phyloP scores from a whole-genome alignment of 2,113 vertebrate species.

The Geothlypis trichas region DNA sequence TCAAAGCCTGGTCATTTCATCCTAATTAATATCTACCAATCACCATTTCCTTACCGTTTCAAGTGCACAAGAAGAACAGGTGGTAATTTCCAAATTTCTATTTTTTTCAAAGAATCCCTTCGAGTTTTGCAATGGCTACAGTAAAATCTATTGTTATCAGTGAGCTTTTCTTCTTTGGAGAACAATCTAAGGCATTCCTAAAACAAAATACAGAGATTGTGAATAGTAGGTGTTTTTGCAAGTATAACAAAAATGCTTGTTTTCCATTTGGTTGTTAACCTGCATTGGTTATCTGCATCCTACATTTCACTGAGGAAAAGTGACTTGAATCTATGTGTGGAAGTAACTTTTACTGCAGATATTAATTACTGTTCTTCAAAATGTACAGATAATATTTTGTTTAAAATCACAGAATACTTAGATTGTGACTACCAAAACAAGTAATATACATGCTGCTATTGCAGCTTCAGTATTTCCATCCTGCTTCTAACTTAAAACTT shows the following conservation, averaged over 20 bases:
- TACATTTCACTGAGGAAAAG: neutral
- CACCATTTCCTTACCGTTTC: slow-evolving; percentile 82
- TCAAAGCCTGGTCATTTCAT: neutral
- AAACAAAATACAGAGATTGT: neutral
- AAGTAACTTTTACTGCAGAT: neutral
- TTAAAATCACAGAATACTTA: neutral
- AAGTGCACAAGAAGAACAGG: slow-evolving; percentile 94
- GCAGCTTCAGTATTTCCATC: neutral
- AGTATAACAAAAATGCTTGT: neutral
- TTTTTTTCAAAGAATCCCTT: slow-evolving; percentile 94
- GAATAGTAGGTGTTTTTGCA: neutral
- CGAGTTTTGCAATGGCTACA: slow-evolving; percentile 95
- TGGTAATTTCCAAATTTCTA: slow-evolving; percentile 98
- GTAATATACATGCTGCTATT: neutral
- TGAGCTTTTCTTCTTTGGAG: slow-evolving; percentile 96
- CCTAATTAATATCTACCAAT: neutral
- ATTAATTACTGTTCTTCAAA: neutral
- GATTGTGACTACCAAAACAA: neutral
- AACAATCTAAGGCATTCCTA: slow-evolving; percentile 97
- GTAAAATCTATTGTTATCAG: slow-evolving; percentile 95
- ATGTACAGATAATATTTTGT: neutral
- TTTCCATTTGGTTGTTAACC: neutral
- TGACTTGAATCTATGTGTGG: neutral
- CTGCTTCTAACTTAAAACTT: neutral
- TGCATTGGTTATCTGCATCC: neutral